Evolutionary conservation across 1,140 invertebrate genomes (phyloP), one percentile per base, ranked within the genome.

Genomic region (Halyomorpha halys): DNA sequence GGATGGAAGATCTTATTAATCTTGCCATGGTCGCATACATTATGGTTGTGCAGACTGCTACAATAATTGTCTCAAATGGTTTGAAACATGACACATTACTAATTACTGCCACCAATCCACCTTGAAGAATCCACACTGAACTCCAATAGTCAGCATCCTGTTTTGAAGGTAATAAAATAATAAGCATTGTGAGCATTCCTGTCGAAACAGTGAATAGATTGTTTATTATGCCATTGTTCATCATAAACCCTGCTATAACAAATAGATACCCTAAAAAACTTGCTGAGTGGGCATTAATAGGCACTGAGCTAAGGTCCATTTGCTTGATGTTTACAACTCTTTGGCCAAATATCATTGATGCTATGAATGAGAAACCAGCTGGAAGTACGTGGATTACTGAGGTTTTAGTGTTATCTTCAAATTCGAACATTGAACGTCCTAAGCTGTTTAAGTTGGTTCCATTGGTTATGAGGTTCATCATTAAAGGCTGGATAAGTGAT

Each of bases 91-190:
- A 18, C 5, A 49, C n/a, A n/a, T 6, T 21, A 49, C 47, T 21
- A 11, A 64, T 34, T 11, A 64, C n/a, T 53, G 44, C 44, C 2
- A 53, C 27, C 14, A 64, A 19, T 45, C 30, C 51, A 15, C 63
- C 54, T 59, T 64, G 63, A n/a, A 64, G 34, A 11, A 45, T 64
- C 63, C 54, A 59, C 44, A 64, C 30, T 15, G 23, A 11, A n/a
- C 16, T 14, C 63, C 63, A 64, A 44, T 64, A 59, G 18, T 44
- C 27, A 4, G 9, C 14, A 30, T 63, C 27, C 2, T 30, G 27
- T 13, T 18, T 53, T 4, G 34, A 2, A 21, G 15, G 27, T 13
- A 25, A 13, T 3, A 23, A 21, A 25, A 63, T 51, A 23, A 63
- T 53, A 2, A 44, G n/a, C 13, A 47, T 53, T 21, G 27, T 34